Percentiles rank a stretch among this genome's conserved stretches.
Conservation (phyloP, 1,140 invertebrate genomes). For the Gryon sp. region DNA sequence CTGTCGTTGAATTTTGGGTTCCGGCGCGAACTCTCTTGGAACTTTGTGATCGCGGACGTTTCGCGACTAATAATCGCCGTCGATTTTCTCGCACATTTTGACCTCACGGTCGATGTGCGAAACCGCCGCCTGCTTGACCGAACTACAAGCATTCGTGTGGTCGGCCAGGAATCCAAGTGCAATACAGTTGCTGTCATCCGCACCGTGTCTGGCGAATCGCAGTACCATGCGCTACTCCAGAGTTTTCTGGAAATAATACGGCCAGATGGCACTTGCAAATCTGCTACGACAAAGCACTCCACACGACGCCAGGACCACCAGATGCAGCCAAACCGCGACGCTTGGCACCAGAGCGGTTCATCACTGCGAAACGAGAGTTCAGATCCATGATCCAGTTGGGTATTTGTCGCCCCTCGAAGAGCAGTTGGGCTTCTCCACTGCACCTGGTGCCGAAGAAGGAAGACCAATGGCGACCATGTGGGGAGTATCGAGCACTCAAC, state of each 20-base stretch:
- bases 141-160: too few species aligned
- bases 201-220: not conserved
- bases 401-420: constrained; percentile 63
- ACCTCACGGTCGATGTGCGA: too few species aligned
- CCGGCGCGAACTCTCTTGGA: too few species aligned
- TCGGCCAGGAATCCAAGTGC: too few species aligned
- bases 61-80: too few species aligned
- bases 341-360: constrained; percentile 67
- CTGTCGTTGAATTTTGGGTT: too few species aligned
- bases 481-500: constrained; percentile 77
- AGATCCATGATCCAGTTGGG: constrained; percentile 58
- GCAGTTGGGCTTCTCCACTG: too few species aligned
- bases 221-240: constrained; percentile 8
- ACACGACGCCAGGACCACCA: constrained; percentile 66
- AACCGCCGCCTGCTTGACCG: too few species aligned
- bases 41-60: too few species aligned
- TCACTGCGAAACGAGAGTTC: constrained; percentile 22
- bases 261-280: constrained; percentile 4
- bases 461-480: constrained; percentile 65
- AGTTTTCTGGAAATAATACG: constrained; percentile 19
- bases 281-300: not conserved
- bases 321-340: constrained; percentile 68
- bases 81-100: too few species aligned
- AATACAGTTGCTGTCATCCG: too few species aligned
- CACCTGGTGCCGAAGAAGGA: constrained; percentile 30